phyloP scores from a whole-genome alignment of 2,113 vertebrate genomes.

The Calypte anna region DNA sequence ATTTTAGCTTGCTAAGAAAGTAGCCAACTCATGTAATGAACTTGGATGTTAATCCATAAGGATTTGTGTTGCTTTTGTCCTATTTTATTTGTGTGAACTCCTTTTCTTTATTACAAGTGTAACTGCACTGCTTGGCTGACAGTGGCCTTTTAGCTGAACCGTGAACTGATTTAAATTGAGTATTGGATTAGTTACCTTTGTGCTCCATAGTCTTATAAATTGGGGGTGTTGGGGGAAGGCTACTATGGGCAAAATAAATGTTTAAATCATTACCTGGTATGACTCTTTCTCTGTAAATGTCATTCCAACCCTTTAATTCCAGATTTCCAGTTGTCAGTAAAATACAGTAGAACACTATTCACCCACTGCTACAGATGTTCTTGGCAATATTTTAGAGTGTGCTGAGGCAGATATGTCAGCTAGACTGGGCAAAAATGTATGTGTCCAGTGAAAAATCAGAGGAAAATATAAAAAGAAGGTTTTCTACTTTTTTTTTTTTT shows the following conservation, averaged over 20 bases:
- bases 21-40: not conserved
- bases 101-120: not conserved
- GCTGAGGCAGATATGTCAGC: not conserved
- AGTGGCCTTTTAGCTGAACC: conserved; percentile 31
- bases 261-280: not conserved
- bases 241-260: not conserved
- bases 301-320: not conserved
- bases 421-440: not conserved
- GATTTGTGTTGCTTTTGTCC: not conserved
- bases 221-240: not conserved
- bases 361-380: not conserved
- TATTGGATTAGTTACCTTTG: not conserved
- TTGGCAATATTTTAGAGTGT: not conserved
- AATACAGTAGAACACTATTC: not conserved
- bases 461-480: not conserved
- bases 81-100: not conserved
- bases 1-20: not conserved
- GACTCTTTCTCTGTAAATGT: not conserved
- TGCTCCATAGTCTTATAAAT: not conserved
- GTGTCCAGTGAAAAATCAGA: not conserved
- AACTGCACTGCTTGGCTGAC: not conserved
- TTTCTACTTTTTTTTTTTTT: not conserved
- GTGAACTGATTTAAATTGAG: conserved; percentile 9
- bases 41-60: not conserved
- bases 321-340: not conserved